Percentiles rank a stretch among this genome's conserved stretches.
phyloP scores from a whole-genome alignment of 2,888 invertebrate species.

The Escarpia spicata region DNA sequence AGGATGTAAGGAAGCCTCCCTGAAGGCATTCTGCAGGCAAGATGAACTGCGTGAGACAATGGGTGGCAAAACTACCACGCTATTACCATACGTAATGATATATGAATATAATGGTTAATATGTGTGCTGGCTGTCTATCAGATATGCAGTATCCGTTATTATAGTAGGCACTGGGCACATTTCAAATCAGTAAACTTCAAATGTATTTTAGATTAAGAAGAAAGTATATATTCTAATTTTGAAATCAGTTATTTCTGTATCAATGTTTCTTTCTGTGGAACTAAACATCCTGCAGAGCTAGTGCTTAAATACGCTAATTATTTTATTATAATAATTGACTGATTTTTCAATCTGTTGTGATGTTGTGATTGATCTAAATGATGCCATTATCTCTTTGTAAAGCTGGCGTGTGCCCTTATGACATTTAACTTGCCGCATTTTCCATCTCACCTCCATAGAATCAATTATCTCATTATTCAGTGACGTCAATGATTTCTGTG shows the following conservation, averaged over 20 bases:
- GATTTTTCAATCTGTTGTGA: slow-evolving; percentile 6
- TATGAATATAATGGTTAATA: not conserved
- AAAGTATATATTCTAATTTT: not conserved
- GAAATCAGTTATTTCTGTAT: not conserved
- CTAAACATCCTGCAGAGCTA: not conserved
- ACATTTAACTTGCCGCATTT: not conserved
- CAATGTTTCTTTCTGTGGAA: not conserved
- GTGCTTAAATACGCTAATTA: not conserved
- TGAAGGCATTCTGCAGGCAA: not conserved
- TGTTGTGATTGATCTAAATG: not conserved
- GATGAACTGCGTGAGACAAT: not conserved
- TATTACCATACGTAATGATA: not conserved
- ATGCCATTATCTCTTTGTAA: not conserved
- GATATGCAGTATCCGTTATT: not conserved
- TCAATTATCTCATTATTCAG: not conserved
- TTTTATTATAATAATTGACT: not conserved
- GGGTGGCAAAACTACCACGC: not conserved
- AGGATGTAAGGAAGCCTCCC: not conserved
- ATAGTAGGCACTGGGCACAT: not conserved
- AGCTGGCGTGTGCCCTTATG: not conserved
- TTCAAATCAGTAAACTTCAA: not conserved
- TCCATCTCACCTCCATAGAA: too few relatives aligned
- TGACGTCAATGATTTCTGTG: not conserved
- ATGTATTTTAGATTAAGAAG: not conserved
- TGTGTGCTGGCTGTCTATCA: not conserved